Conservation (phyloP, 2,113 vertebrate species). For the Odontesthes bonariensis region DNA sequence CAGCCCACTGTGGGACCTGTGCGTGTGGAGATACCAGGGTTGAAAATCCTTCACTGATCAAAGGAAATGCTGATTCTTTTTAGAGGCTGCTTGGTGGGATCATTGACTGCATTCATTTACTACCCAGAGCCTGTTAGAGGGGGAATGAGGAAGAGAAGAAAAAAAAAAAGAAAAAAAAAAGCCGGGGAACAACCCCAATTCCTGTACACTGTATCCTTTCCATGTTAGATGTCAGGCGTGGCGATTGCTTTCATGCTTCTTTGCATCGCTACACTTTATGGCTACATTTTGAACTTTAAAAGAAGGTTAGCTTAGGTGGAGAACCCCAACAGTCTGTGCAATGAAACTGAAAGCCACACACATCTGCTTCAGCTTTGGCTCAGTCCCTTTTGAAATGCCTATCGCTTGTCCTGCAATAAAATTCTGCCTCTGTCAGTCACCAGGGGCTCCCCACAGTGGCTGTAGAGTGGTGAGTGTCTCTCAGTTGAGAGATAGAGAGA, state of each 20-base stretch:
- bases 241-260: slow-evolving; percentile 50
- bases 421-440: slow-evolving; percentile 20
- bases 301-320: slow-evolving; percentile 18
- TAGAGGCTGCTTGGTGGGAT: slow-evolving; percentile 8
- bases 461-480: slow-evolving; percentile 20
- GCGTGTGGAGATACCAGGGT: slow-evolving; percentile 9
- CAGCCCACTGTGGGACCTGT: slow-evolving; percentile 28
- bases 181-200: background rate
- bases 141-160: background rate
- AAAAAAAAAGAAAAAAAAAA: background rate
- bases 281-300: slow-evolving; percentile 40
- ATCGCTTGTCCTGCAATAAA: slow-evolving; percentile 8
- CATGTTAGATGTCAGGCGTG: slow-evolving; percentile 44
- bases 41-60: slow-evolving; percentile 34
- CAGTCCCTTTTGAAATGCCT: slow-evolving; percentile 1
- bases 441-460: background rate
- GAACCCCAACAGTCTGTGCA: slow-evolving; percentile 2
- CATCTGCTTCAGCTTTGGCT: slow-evolving; percentile 50
- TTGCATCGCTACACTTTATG: slow-evolving; percentile 60
- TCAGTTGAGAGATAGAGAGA: slow-evolving; percentile 46
- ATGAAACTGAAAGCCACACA: slow-evolving; percentile 26
- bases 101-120: slow-evolving; percentile 17
- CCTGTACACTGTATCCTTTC: slow-evolving; percentile 21
- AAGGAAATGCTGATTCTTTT: slow-evolving; percentile 35
- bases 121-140: slow-evolving; percentile 6